These are phyloP conservation scores for Cyphomyrus discorhynchus DNA, from an alignment of 2,113 vertebrate genomes.

Conservation along the genomic window DNA sequence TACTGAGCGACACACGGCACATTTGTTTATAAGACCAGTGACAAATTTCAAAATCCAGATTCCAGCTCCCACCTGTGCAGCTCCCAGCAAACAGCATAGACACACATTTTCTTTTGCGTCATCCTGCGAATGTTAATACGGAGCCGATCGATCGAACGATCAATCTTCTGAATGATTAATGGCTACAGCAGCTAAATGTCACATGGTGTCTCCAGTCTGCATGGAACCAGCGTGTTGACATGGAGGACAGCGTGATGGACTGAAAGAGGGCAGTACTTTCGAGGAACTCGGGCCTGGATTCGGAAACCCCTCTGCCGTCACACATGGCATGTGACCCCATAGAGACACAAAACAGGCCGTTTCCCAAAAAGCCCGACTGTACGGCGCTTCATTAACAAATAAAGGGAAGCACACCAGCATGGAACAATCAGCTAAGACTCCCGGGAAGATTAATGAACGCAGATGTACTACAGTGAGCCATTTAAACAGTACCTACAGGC, in stretches of 20 bases:
- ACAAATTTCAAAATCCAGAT: not conserved
- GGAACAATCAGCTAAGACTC: not conserved
- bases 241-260: not conserved
- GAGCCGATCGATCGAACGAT: not conserved
- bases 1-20: not conserved
- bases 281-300: not conserved
- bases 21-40: not conserved
- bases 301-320: not conserved
- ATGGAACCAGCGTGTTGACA: not conserved
- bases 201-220: not conserved
- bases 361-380: not conserved
- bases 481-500: not conserved
- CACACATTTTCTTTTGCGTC: not conserved
- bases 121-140: not conserved
- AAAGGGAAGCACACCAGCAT: not conserved
- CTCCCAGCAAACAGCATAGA: not conserved
- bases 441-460: not conserved
- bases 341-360: not conserved
- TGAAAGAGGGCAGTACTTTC: not conserved
- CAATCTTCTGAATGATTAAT: not conserved
- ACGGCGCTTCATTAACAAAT: not conserved
- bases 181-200: not conserved
- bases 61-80: not conserved
- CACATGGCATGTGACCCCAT: not conserved
- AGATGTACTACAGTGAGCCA: not conserved